Evolutionary conservation across 2,888 invertebrate genomes (phyloP), one percentile per base, ranked within the genome.

Genomic region (Rapana venosa): DNA sequence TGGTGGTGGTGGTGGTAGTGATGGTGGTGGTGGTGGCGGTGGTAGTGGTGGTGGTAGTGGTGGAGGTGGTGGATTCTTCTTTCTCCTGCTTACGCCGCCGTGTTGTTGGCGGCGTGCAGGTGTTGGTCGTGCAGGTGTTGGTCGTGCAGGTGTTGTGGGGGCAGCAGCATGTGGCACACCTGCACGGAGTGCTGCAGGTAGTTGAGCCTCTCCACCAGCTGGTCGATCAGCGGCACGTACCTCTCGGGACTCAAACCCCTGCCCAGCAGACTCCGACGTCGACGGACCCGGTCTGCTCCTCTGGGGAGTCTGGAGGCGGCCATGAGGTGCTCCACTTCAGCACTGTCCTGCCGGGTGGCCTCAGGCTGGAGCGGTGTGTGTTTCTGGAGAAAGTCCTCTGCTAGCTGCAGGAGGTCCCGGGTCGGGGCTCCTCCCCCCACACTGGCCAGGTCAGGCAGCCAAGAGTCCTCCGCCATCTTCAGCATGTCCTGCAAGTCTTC

Each of bases 181-280:
- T 20, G 22, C 87, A 87, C 35, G 8, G 87, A 87, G 22, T 87
- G 87, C 74, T 74, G 61, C 17, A 87, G 87, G 66, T 87, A 87
- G 70, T n/a, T 87, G 36, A 87, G 74, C 15, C 87, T 22, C 35
- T 87, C 87, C 74, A 74, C 74, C 35, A 87, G 87, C 36, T 47
- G 87, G 22, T 74, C 74, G 47, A 87, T 87, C n/a, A 87, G 74
- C 36, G 87, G 87, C 87, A 87, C 74, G 47, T 87, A 87, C 61
- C 87, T 36, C 61, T 87, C 74, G 30, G 87, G 87, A n/a, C 61
- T 74, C 87, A 87, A 17, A 17, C 58, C 36, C 30, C 15, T 2
- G 30, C 58, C 61, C 84, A 84, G 77, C 47, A 36, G 26, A 26
- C 81, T 83, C 32, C 77, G 15, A 0, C 81, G 81, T 4, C 81